Evolutionary conservation across 2,888 invertebrate species (phyloP).

Genomic region (Acleris literana): DNA sequence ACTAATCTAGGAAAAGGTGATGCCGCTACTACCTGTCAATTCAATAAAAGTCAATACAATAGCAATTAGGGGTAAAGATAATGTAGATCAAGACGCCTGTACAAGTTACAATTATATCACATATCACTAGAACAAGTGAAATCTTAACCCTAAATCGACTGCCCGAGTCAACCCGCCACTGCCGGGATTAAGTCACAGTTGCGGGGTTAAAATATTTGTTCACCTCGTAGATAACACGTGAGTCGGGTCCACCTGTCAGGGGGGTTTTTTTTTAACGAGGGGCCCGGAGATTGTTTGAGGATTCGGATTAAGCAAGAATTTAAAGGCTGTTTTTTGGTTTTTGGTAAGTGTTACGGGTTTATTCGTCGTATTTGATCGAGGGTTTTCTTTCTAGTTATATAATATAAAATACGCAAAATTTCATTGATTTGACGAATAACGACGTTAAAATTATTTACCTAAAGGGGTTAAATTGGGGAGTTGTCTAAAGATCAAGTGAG

Average conservation of each 20-base stretch:
- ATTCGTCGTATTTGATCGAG: neutral
- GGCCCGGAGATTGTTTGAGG: conserved; percentile 2
- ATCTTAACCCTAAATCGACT: conserved; percentile 15
- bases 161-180: conserved; percentile 3
- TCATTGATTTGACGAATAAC: no score
- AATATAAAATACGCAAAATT: no score
- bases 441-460: no score
- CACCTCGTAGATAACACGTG: conserved; percentile 17
- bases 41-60: no score
- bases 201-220: conserved; percentile 15
- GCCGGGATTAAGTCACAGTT: conserved; percentile 1
- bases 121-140: neutral
- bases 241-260: conserved; percentile 14
- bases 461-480: no score
- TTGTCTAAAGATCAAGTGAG: no score
- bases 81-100: no score
- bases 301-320: conserved; percentile 1
- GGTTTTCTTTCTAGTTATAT: no score
- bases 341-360: neutral
- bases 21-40: no score
- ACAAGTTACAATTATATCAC: no score
- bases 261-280: neutral
- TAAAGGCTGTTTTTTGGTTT: neutral
- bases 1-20: no score
- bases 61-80: no score